Evolutionary conservation across 92 coral and sea anemone species (phyloP).

Genomic region (Epizoanthus rinbou): DNA sequence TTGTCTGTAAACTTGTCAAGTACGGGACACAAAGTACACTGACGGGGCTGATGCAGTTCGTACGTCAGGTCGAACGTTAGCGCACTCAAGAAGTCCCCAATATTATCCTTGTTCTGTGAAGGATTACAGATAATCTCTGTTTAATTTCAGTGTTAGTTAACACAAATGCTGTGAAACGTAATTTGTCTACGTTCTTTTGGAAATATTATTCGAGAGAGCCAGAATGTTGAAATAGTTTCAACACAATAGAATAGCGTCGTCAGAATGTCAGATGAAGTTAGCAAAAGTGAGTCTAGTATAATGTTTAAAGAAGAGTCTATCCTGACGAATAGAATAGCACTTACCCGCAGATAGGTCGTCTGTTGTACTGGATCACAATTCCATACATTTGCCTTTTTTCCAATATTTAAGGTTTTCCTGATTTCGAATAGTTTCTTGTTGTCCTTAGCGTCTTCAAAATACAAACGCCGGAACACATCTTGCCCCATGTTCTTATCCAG

Average conservation of each 20-base stretch:
- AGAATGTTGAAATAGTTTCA: too few species aligned
- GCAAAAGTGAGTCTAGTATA: not conserved
- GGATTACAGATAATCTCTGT: not conserved
- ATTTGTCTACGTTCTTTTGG: too few species aligned
- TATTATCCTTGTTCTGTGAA: constrained; percentile 53
- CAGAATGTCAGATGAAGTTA: too few species aligned
- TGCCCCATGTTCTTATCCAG: constrained; percentile 63
- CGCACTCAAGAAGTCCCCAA: constrained; percentile 51
- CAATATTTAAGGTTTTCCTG: constrained; percentile 45
- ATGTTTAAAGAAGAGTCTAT: not conserved
- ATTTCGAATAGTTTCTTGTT: constrained; percentile 45
- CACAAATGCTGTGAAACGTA: too few species aligned
- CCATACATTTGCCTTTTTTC: constrained; percentile 41
- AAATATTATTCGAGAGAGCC: too few species aligned
- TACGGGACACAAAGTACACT: constrained; percentile 72
- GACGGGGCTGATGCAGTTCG: constrained; percentile 48
- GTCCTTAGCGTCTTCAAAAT: constrained; percentile 50
- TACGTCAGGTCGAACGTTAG: constrained; percentile 72
- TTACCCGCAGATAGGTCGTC: constrained; percentile 71
- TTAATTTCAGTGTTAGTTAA: too few species aligned
- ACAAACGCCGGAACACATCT: constrained; percentile 64
- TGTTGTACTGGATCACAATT: constrained; percentile 52
- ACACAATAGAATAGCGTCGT: too few species aligned
- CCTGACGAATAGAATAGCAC: not conserved
- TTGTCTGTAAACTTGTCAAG: constrained; percentile 58